Conservation (phyloP, 2,888 invertebrate species). For the Tenthredo distinguenda region DNA sequence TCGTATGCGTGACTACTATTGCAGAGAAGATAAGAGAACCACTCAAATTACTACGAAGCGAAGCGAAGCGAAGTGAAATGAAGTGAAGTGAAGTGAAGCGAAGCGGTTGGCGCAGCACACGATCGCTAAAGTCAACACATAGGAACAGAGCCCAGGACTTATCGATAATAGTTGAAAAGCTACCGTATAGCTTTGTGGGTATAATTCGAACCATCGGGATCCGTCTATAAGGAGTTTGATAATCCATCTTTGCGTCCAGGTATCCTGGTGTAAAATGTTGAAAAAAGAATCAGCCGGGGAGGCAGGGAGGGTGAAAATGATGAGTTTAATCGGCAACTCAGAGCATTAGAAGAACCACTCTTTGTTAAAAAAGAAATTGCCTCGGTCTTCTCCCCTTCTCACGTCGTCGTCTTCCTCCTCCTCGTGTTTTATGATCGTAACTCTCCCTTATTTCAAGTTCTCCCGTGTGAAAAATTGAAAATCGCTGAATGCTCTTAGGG, state of each 20-base stretch:
- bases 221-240: not conserved
- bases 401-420: not conserved
- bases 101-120: not conserved
- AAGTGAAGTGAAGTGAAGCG: not conserved
- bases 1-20: constrained; percentile 9
- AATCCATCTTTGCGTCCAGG: not conserved
- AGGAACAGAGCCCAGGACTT: not conserved
- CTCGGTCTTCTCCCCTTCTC: not conserved
- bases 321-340: constrained; percentile 29
- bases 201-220: not conserved
- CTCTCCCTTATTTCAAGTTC: constrained; percentile 61
- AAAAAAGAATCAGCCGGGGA: not conserved
- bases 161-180: constrained; percentile 2
- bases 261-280: constrained; percentile 9
- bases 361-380: constrained; percentile 15
- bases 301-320: constrained; percentile 4
- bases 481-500: constrained; percentile 69
- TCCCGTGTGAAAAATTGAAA: constrained; percentile 72
- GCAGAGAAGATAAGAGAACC: constrained; percentile 21
- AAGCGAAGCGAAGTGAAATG: not conserved
- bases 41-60: constrained; percentile 30
- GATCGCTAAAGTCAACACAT: constrained; percentile 8
- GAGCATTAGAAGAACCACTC: constrained; percentile 28
- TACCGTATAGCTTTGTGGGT: not conserved
- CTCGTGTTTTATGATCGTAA: constrained; percentile 49